A percentile compares a stretch with the other conserved stretches of the same genome.
These are phyloP conservation scores for Sycobia sp. DNA, from an alignment of 1,140 invertebrate species.

Conservation along the genomic window DNA sequence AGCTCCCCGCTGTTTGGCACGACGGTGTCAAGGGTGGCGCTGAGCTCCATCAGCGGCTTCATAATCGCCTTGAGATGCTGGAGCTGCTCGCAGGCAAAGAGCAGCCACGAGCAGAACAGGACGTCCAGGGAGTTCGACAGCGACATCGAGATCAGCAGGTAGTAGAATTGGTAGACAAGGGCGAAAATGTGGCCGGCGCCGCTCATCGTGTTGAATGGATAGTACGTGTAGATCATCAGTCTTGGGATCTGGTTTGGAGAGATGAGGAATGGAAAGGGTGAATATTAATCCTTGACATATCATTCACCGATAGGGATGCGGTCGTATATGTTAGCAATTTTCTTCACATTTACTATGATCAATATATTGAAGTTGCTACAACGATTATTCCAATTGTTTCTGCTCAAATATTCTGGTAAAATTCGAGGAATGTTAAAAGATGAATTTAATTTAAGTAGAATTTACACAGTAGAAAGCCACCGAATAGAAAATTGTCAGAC, in stretches of 20 bases:
- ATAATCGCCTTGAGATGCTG: constrained; percentile 83
- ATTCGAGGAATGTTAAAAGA: too few species aligned
- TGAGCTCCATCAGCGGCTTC: constrained; percentile 83
- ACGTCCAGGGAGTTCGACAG: constrained; percentile 76
- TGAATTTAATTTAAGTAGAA: too few species aligned
- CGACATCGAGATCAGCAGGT: constrained; percentile 72
- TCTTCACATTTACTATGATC: too few species aligned
- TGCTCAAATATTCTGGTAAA: too few species aligned
- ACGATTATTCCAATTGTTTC: too few species aligned
- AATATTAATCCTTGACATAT: background rate
- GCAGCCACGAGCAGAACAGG: constrained; percentile 81
- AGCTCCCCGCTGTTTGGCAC: constrained; percentile 78
- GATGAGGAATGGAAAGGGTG: background rate
- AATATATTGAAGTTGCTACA: too few species aligned
- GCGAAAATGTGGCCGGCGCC: constrained; percentile 71
- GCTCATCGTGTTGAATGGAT: constrained; percentile 73
- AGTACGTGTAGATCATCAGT: constrained; percentile 74
- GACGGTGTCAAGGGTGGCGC: constrained; percentile 78
- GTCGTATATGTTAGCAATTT: too few species aligned
- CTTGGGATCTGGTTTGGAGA: constrained; percentile 64
- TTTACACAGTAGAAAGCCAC: too few species aligned
- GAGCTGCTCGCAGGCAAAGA: constrained; percentile 82
- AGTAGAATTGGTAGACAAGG: constrained; percentile 77
- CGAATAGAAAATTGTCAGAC: too few species aligned
- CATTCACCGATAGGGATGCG: too few species aligned